These are phyloP conservation scores for Limonius californicus DNA, from an alignment of 1,140 invertebrate species.

Conservation along the genomic window DNA sequence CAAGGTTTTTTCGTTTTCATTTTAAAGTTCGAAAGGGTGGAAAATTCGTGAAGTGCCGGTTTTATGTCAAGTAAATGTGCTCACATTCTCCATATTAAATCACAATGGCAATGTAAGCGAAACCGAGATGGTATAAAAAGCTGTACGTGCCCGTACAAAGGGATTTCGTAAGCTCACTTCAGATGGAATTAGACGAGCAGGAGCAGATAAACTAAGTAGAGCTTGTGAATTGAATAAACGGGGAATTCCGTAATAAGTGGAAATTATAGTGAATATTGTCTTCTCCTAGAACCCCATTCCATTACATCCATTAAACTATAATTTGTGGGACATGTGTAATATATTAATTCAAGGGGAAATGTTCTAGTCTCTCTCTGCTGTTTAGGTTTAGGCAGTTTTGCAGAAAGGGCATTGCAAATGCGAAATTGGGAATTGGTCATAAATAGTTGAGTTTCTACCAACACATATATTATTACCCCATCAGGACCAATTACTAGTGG, in stretches of 20 bases:
- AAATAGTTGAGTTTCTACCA: no score
- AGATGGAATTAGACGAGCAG: not conserved
- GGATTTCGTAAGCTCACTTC: not conserved
- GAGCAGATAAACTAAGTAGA: not conserved
- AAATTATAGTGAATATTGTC: not conserved
- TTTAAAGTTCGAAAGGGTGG: no score
- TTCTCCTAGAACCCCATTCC: not conserved
- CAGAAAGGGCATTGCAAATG: no score
- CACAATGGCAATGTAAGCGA: not conserved
- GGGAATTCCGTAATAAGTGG: not conserved
- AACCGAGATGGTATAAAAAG: not conserved
- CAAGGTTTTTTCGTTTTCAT: no score
- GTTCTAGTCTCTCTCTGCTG: no score
- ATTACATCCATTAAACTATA: not conserved
- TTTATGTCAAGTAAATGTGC: no score
- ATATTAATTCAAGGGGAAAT: not conserved
- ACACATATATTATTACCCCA: no score
- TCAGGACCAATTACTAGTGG: no score
- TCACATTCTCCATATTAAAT: not conserved
- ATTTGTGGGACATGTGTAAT: not conserved
- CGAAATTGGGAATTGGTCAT: no score
- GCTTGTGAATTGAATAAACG: not conserved
- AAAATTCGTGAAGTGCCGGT: no score
- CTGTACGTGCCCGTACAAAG: not conserved
- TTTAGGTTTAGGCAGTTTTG: no score